These are phyloP conservation scores for Barypeithes pellucidus DNA, from an alignment of 2,888 invertebrate genomes.

Conservation along the genomic window DNA sequence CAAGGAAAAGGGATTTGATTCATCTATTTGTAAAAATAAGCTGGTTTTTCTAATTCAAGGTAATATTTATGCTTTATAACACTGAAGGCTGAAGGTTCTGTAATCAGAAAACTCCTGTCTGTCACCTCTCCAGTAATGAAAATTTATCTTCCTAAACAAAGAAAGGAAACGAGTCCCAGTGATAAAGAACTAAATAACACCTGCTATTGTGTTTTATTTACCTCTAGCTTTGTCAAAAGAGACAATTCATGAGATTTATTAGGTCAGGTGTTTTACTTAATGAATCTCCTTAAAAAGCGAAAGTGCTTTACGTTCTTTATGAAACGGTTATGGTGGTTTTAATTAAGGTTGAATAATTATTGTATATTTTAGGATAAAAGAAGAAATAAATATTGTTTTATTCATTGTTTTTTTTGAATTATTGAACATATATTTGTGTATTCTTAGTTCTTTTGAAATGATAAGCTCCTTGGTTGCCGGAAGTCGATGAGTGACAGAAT, in stretches of 20 bases:
- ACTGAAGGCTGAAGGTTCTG: not conserved
- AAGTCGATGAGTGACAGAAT: too few species aligned
- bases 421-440: too few species aligned
- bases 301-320: constrained; percentile 36
- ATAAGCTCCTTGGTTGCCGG: too few species aligned
- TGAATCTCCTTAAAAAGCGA: constrained; percentile 52
- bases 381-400: too few species aligned
- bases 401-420: too few species aligned
- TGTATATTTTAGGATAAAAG: constrained; percentile 29
- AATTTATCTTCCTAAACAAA: constrained; percentile 54
- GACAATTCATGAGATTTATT: constrained; percentile 52
- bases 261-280: constrained; percentile 55
- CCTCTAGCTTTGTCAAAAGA: constrained; percentile 52
- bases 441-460: too few species aligned
- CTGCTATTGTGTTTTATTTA: constrained; percentile 54
- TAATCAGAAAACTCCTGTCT: constrained; percentile 42
- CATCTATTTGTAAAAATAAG: too few species aligned
- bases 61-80: constrained; percentile 21
- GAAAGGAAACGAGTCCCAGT: constrained; percentile 34
- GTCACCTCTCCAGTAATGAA: constrained; percentile 46
- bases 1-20: too few species aligned
- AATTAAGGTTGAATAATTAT: constrained; percentile 36
- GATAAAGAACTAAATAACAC: constrained; percentile 52
- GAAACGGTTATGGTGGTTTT: constrained; percentile 27
- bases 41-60: constrained; percentile 7